Base-by-base conservation (phyloP, 2,888 invertebrate genomes). In the Drosophila paucipuncta region DNA sequence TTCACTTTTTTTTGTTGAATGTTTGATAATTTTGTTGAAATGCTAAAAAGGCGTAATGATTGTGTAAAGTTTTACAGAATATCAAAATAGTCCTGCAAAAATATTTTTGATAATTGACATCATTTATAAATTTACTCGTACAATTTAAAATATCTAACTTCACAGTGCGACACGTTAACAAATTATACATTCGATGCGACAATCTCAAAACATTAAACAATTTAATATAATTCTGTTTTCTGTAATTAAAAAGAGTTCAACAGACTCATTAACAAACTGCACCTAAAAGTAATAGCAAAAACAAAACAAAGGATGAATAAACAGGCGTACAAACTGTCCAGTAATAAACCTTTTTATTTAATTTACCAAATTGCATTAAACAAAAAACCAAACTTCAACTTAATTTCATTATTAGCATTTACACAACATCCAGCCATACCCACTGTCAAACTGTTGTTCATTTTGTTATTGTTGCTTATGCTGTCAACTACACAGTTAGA, bases 271-370 rank as follows among this genome's bases (percentile, higher is more conserved):
- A 83, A 81, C 75, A 69, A 74, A 78, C 55, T 65, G 66, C 59
- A 25, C 37, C 57, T 31, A 54, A 55, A 72, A 66, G 52, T 30
- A 37, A 50, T 68, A 62, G 31, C 52, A 78, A 70, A 66, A 80
- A 70, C 68, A 54, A 73, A 81, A 54, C 47, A 18, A 47, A 41
- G 43, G 57, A 68, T 73, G 49, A 83, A 62, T 64, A 73, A 73
- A 75, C 68, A 75, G 69, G 65, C 64, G 73, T 63, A 62, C 61
- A 53, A 68, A 68, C 73, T 70, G 73, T 61, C 52, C 76, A 72
- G 81, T 88, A 90, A 87, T 86, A 89, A 90, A 89, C 89, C 86
- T 89, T 87, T 90, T 86, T 82, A 87, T 87, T 87, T 87, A 87
- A 90, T 87, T 87, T 90, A 76, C 82, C 73, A 89, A 83, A 78